Evolutionary conservation across 2,113 vertebrate genomes (phyloP).

Genomic region (Nibea albiflora): DNA sequence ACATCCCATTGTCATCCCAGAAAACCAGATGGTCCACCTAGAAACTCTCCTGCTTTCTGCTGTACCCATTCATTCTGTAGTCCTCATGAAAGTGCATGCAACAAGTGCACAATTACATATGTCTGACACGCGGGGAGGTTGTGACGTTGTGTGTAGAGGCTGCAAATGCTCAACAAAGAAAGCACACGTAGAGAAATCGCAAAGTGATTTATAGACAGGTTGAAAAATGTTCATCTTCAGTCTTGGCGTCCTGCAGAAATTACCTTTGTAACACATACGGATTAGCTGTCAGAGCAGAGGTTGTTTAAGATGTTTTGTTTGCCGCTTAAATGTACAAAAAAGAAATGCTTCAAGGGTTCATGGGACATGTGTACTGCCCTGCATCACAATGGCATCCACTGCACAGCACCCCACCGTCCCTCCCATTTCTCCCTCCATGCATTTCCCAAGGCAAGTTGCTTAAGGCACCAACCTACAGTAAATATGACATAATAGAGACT

Average conservation of each 20-base stretch:
- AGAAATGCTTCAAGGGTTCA: background rate
- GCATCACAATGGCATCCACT: background rate
- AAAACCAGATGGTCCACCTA: background rate
- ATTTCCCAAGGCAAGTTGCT: background rate
- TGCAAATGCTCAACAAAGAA: background rate
- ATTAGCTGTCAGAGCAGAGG: background rate
- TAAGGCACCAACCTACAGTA: background rate
- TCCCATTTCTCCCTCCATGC: background rate
- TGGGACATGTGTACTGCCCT: background rate
- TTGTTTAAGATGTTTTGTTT: background rate
- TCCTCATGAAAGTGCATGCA: background rate
- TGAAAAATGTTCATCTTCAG: background rate
- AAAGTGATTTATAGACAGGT: background rate
- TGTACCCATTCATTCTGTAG: background rate
- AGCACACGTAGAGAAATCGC: background rate
- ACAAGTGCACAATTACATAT: background rate
- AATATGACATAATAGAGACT: slow-evolving; percentile 2
- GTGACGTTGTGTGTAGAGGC: background rate
- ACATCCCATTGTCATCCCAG: background rate
- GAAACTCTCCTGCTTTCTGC: background rate
- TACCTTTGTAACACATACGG: background rate
- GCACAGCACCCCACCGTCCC: background rate
- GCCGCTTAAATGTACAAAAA: background rate
- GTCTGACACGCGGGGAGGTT: background rate
- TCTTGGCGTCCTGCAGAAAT: background rate